Evolutionary conservation across 2,888 invertebrate genomes (phyloP).

Genomic region (Euproctis similis): DNA sequence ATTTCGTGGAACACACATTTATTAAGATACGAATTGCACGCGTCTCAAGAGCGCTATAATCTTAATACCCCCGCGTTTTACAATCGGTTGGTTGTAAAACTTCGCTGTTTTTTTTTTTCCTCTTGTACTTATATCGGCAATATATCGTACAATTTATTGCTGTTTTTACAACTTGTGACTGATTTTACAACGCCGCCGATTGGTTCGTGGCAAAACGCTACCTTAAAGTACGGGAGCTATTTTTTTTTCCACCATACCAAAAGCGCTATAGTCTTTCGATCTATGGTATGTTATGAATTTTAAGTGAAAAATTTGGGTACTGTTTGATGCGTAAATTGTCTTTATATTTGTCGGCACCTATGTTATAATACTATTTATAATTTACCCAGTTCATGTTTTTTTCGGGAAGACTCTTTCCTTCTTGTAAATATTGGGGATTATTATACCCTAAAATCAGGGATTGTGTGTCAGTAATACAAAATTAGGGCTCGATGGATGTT

Average conservation of each 20-base stretch:
- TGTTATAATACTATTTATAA: no score
- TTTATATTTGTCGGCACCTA: constrained; percentile 7
- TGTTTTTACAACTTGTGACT: constrained; percentile 64
- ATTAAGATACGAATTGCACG: constrained; percentile 44
- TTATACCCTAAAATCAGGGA: no score
- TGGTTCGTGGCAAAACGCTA: constrained; percentile 22
- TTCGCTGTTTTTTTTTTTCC: constrained; percentile 16
- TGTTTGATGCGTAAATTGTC: no score
- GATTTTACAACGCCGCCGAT: constrained; percentile 65
- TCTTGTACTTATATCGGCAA: constrained; percentile 49
- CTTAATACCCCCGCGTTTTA: constrained; percentile 58
- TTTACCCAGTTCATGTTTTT: no score
- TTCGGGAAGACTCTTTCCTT: no score
- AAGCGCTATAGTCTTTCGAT: no score
- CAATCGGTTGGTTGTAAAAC: constrained; percentile 57
- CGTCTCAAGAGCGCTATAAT: constrained; percentile 24
- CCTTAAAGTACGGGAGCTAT: constrained; percentile 30
- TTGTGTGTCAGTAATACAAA: no score
- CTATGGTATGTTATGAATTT: no score
- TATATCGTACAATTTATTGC: constrained; percentile 65
- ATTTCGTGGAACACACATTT: constrained; percentile 46
- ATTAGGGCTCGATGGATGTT: no score
- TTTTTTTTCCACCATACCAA: constrained; percentile 21
- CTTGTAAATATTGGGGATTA: no score
- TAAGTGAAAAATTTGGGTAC: no score